Evolutionary conservation across 2,888 invertebrate genomes (phyloP), one percentile per base, ranked within the genome.

Genomic region (Steinernema hermaphroditum): DNA sequence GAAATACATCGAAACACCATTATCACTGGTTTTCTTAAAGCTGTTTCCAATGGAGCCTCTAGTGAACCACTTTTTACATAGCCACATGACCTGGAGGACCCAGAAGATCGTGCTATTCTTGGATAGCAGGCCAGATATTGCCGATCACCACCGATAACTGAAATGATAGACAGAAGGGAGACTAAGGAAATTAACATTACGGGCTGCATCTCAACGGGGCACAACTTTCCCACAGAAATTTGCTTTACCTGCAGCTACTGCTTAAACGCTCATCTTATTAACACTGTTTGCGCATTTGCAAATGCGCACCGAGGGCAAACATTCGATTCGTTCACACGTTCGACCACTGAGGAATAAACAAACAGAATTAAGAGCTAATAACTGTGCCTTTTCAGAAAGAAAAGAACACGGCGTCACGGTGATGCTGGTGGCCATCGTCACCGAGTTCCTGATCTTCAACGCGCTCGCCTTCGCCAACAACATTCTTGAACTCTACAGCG

Each of bases 361-460:
- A 69, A 69, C 69, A 69, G n/a, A 69, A 24, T 57, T 29, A n/a
- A 8, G 24, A 24, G 50, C n/a, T n/a, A n/a, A n/a, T n/a, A n/a
- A n/a, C n/a, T n/a, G n/a, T n/a, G n/a, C 41, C 37, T 8, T 75
- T 78, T 78, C 69, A 80, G 80, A 77, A 14, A 71, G 75, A 41
- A 83, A 81, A 54, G 83, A 83, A 27, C 77, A 80, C 70, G 80
- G 80, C 41, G 80, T 83, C 22, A 82, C 83, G 9, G 75, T 83
- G 1, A 84, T 84, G 84, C 76, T 84, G 44, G 80, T 84, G 34
- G 83, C 82, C 16, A 83, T 84, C 69, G 83, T 82, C 29, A 79
- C 82, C 4, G 80, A 81, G 43, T 84, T 84, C 72, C 76, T 84
- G 46, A 71, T 81, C 27, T 84, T 84, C 77, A 84, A 84, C 74